phyloP scores from a whole-genome alignment of 37 sponge, comb jelly and placozoan genomes.

The Crambe crambe region DNA sequence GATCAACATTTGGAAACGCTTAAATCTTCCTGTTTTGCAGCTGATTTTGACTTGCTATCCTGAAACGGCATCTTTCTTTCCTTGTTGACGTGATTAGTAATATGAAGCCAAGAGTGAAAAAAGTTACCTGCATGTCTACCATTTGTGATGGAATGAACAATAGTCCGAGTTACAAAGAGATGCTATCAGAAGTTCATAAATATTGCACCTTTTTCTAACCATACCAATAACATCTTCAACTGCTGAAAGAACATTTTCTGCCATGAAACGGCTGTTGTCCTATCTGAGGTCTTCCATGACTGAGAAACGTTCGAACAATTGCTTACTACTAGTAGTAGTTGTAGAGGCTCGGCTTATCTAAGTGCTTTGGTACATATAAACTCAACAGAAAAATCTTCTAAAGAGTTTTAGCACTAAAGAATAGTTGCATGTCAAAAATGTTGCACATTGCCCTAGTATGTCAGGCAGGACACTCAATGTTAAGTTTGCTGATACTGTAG shows the following conservation, averaged over 20 bases:
- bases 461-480: too few relatives aligned
- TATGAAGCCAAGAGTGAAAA: not conserved
- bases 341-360: too few relatives aligned
- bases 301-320: slow-evolving; percentile 25
- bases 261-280: slow-evolving; percentile 16
- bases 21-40: slow-evolving; percentile 8
- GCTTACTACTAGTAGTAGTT: too few relatives aligned
- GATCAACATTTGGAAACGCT: not conserved
- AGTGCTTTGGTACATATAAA: too few relatives aligned
- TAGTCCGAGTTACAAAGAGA: not conserved
- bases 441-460: too few relatives aligned
- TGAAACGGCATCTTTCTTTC: slow-evolving; percentile 18
- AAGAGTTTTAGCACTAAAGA: too few relatives aligned
- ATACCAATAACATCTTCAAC: slow-evolving; percentile 49
- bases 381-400: too few relatives aligned
- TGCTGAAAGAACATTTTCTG: slow-evolving; percentile 59
- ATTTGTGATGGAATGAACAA: slow-evolving; percentile 46
- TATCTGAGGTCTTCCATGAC: slow-evolving; percentile 46
- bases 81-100: slow-evolving; percentile 33
- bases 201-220: slow-evolving; percentile 23
- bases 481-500: too few relatives aligned
- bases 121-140: slow-evolving; percentile 32
- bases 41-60: slow-evolving; percentile 17
- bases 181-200: slow-evolving; percentile 38
- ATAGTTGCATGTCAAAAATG: too few relatives aligned